Evolutionary conservation across 2,888 invertebrate species (phyloP).

Genomic region (Leptopilina drosophilae): DNA sequence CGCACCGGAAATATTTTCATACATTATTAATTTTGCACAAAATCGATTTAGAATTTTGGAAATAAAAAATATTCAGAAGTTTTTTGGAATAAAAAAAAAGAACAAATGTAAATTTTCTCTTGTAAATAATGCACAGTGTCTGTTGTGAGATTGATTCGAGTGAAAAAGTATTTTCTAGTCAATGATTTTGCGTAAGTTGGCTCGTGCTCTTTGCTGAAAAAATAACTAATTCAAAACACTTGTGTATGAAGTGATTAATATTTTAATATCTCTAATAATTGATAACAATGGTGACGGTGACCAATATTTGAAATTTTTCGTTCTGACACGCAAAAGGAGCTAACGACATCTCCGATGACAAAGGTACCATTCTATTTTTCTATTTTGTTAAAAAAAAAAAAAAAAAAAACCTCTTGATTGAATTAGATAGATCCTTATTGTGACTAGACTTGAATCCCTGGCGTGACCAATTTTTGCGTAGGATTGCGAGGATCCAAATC

Average conservation of each 20-base stretch:
- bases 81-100: background rate
- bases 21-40: conserved; percentile 11
- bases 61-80: background rate
- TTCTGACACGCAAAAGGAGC: conserved; percentile 77
- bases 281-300: conserved; percentile 77
- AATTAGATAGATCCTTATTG: conserved; percentile 74
- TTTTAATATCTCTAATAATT: conserved; percentile 68
- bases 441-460: conserved; percentile 78
- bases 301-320: conserved; percentile 77
- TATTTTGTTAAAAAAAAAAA: conserved; percentile 55
- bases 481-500: conserved; percentile 99
- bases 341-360: conserved; percentile 77
- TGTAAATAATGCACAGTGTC: conserved; percentile 8
- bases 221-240: conserved; percentile 65
- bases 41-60: conserved; percentile 2
- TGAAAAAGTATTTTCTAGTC: conserved; percentile 48
- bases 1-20: background rate
- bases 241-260: conserved; percentile 65
- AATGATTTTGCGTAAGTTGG: conserved; percentile 47
- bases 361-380: conserved; percentile 72
- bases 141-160: conserved; percentile 20
- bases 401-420: conserved; percentile 65
- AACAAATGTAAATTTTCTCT: background rate
- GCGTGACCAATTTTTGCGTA: conserved; percentile 79
- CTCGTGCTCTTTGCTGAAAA: conserved; percentile 77